A percentile compares a stretch with the other conserved stretches of the same genome.
Evolutionary conservation across 1,140 invertebrate genomes (phyloP).

Genomic region (Plectrocnemia conspersa): DNA sequence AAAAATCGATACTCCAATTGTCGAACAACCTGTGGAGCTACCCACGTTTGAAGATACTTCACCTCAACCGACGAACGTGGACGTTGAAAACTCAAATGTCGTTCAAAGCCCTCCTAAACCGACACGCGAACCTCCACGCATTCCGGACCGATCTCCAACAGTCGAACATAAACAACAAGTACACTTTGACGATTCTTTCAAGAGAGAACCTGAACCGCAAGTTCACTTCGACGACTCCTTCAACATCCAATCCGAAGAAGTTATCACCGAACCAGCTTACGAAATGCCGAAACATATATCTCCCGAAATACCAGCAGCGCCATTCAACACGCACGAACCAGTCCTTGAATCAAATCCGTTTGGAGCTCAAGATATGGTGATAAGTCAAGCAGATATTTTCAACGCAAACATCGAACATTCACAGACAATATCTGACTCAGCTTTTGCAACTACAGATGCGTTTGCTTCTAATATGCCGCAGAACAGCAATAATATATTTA

Average conservation of each 20-base stretch:
- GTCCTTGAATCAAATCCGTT: slow-evolving; percentile 26
- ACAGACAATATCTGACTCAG: slow-evolving; percentile 3
- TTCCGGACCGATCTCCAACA: slow-evolving; percentile 1
- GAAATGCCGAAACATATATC: slow-evolving; percentile 5
- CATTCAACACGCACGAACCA: slow-evolving; percentile 15
- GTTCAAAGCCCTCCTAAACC: slow-evolving; percentile 8
- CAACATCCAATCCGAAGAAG: slow-evolving; percentile 19
- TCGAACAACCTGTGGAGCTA: slow-evolving; percentile 28
- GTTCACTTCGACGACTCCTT: slow-evolving; percentile 25
- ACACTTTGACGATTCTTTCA: slow-evolving; percentile 36
- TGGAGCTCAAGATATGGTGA: slow-evolving; percentile 10
- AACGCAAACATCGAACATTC: neutral
- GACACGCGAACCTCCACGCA: neutral
- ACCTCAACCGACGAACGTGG: slow-evolving; percentile 38
- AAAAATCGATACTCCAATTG: neutral
- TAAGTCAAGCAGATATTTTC: slow-evolving; percentile 12
- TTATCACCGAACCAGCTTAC: slow-evolving; percentile 3
- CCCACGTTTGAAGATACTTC: slow-evolving; percentile 39
- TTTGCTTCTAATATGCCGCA: neutral
- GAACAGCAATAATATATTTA: neutral
- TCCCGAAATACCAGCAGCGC: slow-evolving; percentile 3
- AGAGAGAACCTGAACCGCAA: slow-evolving; percentile 40
- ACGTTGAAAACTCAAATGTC: slow-evolving; percentile 25
- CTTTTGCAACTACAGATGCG: slow-evolving; percentile 6
- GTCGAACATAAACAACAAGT: slow-evolving; percentile 11